A percentile compares a stretch with the other conserved stretches of the same genome.
These are phyloP conservation scores for Cephalopholis sonnerati DNA, from an alignment of 2,113 vertebrate genomes.

Conservation along the genomic window DNA sequence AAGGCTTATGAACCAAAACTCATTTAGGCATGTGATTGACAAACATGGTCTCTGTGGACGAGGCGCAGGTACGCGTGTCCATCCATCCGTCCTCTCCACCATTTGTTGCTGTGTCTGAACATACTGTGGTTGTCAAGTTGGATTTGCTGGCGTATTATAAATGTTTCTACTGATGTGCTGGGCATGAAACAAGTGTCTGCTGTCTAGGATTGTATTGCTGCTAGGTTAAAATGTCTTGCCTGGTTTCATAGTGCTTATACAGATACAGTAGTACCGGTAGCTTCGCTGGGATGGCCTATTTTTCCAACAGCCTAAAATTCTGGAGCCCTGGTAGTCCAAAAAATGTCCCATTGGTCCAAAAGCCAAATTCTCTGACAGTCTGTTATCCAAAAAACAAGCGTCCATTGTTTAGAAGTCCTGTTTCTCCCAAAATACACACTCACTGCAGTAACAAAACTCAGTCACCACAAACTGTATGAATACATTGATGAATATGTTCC, in stretches of 20 bases:
- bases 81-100: slow-evolving; percentile 8
- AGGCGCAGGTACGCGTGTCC: background rate
- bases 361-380: too few species aligned
- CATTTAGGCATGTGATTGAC: slow-evolving; percentile 34
- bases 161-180: slow-evolving; percentile 8
- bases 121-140: slow-evolving; percentile 27
- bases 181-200: slow-evolving; percentile 17
- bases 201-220: background rate
- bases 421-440: too few species aligned
- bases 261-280: slow-evolving; percentile 13
- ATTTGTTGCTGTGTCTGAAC: slow-evolving; percentile 37
- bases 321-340: too few species aligned
- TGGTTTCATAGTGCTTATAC: background rate
- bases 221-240: background rate
- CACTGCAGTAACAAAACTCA: too few species aligned
- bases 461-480: too few species aligned
- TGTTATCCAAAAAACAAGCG: too few species aligned
- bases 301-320: too few species aligned
- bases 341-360: too few species aligned
- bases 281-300: background rate
- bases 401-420: too few species aligned
- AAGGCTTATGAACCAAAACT: slow-evolving; percentile 34
- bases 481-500: too few species aligned
- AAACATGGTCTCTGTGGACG: background rate
- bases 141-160: slow-evolving; percentile 16